These are phyloP conservation scores for Spheniscus mendiculus DNA, from an alignment of 2,113 vertebrate species.

Conservation along the genomic window DNA sequence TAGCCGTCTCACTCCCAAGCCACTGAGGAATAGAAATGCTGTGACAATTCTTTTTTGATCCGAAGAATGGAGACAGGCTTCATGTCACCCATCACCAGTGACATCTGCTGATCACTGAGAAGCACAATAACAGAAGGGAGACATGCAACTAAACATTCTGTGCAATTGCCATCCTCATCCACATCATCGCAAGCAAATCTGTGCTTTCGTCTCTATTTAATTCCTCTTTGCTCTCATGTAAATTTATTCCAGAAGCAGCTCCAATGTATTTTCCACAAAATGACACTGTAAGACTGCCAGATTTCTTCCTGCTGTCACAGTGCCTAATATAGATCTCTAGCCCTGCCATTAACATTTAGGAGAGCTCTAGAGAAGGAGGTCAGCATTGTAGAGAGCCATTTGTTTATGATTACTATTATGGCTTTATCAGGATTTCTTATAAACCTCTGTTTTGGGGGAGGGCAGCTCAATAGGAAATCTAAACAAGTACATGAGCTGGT, in stretches of 20 bases:
- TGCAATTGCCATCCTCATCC: slow-evolving; percentile 56
- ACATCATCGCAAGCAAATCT: slow-evolving; percentile 65
- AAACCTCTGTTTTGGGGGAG: neutral
- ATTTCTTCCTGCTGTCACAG: slow-evolving; percentile 39
- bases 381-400: neutral
- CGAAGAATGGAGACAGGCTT: slow-evolving; percentile 14
- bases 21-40: neutral
- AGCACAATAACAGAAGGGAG: slow-evolving; percentile 67
- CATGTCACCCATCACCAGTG: slow-evolving; percentile 51
- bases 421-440: neutral
- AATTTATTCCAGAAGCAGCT: slow-evolving; percentile 51
- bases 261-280: slow-evolving; percentile 55
- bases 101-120: slow-evolving; percentile 64
- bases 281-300: slow-evolving; percentile 37
- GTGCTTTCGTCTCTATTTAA: slow-evolving; percentile 43
- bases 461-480: neutral
- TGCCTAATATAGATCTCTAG: slow-evolving; percentile 46
- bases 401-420: slow-evolving; percentile 3
- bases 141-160: slow-evolving; percentile 67
- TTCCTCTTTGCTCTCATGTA: slow-evolving; percentile 57
- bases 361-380: slow-evolving; percentile 5
- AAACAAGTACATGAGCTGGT: neutral
- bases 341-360: neutral
- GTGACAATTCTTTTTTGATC: neutral
- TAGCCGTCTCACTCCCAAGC: neutral